Evolutionary conservation across 2,888 invertebrate species (phyloP).

Genomic region (Luperina nickerlii): DNA sequence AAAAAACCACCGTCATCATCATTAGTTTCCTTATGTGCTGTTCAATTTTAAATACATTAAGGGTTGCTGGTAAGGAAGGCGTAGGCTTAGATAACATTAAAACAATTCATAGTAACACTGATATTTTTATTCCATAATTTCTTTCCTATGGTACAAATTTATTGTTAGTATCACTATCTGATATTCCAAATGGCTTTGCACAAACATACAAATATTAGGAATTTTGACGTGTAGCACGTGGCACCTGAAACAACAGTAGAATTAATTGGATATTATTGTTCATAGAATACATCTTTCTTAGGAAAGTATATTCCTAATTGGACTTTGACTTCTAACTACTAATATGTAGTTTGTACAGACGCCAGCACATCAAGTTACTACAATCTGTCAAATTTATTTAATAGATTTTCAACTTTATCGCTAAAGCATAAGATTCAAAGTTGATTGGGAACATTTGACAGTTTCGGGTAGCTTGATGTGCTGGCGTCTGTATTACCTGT

Average conservation of each 20-base stretch:
- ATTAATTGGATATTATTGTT: not conserved
- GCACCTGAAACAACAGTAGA: conserved; percentile 74
- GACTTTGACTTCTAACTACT: not conserved
- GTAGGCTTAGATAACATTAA: conserved; percentile 14
- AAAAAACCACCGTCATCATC: not conserved
- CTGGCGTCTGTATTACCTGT: not conserved
- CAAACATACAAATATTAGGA: conserved; percentile 64
- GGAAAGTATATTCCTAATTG: no score
- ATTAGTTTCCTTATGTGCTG: not conserved
- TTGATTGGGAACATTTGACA: no score
- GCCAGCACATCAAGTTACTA: no score
- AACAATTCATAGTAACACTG: conserved; percentile 48
- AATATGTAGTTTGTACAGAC: not conserved
- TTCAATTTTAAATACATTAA: not conserved
- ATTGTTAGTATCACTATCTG: conserved; percentile 59
- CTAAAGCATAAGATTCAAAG: no score
- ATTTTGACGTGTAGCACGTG: conserved; percentile 56
- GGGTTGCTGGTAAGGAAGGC: not conserved
- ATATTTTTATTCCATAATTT: conserved; percentile 61
- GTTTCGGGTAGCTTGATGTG: no score
- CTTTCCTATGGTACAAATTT: conserved; percentile 43
- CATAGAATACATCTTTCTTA: not conserved
- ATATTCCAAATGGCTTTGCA: conserved; percentile 68
- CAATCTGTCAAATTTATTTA: no score
- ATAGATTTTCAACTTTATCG: no score